Percentiles rank a stretch among this genome's conserved stretches.
phyloP scores from a whole-genome alignment of 1,140 invertebrate species.

The Triops cancriformis region DNA sequence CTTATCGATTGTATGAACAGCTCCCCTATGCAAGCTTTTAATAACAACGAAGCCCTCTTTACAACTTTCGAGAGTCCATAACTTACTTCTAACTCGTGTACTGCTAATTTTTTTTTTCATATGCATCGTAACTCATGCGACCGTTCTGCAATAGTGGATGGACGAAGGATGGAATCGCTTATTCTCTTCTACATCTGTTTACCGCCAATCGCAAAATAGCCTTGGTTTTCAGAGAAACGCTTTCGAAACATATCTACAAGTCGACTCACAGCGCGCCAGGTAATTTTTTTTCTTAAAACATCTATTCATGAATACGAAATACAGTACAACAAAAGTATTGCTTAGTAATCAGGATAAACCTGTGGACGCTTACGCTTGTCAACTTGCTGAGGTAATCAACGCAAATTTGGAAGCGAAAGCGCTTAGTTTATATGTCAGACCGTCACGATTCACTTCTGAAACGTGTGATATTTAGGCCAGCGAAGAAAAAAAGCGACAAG shows the following conservation, averaged over 20 bases:
- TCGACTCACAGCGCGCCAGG: not conserved
- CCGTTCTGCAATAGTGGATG: not conserved
- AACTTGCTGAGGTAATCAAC: conserved; percentile 7
- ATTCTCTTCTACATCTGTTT: conserved; percentile 2
- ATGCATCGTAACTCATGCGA: not conserved
- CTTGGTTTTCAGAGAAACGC: not conserved
- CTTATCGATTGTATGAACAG: no score
- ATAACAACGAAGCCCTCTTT: no score
- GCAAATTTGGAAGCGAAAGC: not conserved
- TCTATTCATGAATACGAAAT: not conserved
- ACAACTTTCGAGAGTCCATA: no score
- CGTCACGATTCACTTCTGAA: not conserved
- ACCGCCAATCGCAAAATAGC: not conserved
- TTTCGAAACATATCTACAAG: not conserved
- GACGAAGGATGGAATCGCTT: not conserved
- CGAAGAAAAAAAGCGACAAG: not conserved
- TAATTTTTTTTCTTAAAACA: not conserved
- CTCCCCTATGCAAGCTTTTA: no score
- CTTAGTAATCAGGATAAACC: not conserved
- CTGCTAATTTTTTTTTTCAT: not conserved
- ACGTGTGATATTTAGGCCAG: not conserved
- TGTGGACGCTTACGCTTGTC: not conserved
- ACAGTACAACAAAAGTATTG: not conserved
- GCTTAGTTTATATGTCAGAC: not conserved
- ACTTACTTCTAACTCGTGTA: no score